Evolutionary conservation across 37 sponge, comb jelly and placozoan genomes (phyloP).

Genomic region (Agelas oroides): DNA sequence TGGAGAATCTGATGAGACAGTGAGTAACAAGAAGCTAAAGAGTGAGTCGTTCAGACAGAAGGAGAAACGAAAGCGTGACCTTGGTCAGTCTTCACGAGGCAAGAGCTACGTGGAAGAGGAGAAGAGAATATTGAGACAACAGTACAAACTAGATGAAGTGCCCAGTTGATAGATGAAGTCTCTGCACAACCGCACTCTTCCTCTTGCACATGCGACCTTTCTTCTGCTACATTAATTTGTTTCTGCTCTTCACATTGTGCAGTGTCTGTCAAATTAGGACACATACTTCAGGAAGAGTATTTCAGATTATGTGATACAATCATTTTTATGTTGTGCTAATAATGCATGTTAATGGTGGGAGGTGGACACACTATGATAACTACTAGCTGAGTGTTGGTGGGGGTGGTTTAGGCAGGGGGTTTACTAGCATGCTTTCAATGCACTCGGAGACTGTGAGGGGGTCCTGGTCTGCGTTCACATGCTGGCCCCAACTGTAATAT

Average conservation of each 20-base stretch:
- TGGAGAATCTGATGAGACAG: background rate
- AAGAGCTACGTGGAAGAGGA: conserved; percentile 93
- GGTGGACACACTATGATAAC: no score
- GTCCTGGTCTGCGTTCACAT: conserved; percentile 93
- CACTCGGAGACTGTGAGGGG: conserved; percentile 91
- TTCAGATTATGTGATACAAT: no score
- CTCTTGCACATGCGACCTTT: no score
- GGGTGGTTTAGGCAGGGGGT: conserved; percentile 74
- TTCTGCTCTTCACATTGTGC: no score
- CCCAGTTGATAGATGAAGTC: background rate
- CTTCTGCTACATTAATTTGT: no score
- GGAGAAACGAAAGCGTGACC: conserved; percentile 84
- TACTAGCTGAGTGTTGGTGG: background rate
- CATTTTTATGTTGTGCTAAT: no score
- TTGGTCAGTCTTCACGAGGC: conserved; percentile 78
- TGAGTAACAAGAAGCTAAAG: conserved; percentile 38
- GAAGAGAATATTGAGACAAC: conserved; percentile 81
- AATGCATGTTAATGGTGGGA: no score
- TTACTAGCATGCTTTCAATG: conserved; percentile 80
- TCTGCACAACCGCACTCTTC: no score
- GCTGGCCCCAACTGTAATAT: conserved; percentile 64
- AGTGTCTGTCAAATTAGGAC: no score
- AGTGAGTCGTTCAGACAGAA: conserved; percentile 62
- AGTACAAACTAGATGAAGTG: conserved; percentile 30
- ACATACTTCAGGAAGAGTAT: no score